Conservation (phyloP, 53 echinoderm and acorn worm genomes). For the Actinopyga echinites region DNA sequence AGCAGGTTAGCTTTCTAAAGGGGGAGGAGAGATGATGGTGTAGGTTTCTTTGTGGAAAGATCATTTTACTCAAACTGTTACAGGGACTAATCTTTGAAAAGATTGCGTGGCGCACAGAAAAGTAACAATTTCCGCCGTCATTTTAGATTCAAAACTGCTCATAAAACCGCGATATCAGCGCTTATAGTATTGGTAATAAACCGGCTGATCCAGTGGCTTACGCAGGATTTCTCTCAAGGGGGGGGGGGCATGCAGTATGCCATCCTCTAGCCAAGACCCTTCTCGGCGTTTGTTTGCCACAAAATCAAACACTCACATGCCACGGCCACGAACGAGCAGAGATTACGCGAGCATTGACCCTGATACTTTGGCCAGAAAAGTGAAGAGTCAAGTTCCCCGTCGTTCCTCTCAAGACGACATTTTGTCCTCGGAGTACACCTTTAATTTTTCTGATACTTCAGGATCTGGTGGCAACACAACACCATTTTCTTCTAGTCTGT, state of each 20-base stretch:
- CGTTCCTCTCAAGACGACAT: conserved; percentile 14
- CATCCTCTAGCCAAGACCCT: not conserved
- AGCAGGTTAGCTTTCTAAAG: too few relatives aligned
- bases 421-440: not conserved
- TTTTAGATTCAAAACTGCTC: too few relatives aligned
- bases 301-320: conserved; percentile 1
- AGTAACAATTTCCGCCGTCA: too few relatives aligned
- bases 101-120: too few relatives aligned
- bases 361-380: conserved; percentile 15
- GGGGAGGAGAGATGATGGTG: too few relatives aligned
- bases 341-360: conserved; percentile 65
- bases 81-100: too few relatives aligned
- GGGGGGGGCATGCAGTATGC: conserved; percentile 26
- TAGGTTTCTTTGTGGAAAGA: too few relatives aligned
- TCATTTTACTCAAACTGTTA: too few relatives aligned
- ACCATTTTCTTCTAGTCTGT: conserved; percentile 11
- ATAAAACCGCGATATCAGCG: too few relatives aligned
- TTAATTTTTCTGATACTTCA: conserved; percentile 14
- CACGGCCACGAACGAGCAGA: conserved; percentile 59
- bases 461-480: conserved; percentile 14
- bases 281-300: not conserved
- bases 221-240: not conserved
- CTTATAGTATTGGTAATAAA: too few relatives aligned
- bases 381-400: not conserved
- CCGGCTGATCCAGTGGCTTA: not conserved